A percentile compares a stretch with the other conserved stretches of the same genome.
phyloP scores from a whole-genome alignment of 1,140 invertebrate genomes.

The Drosophila mayri region DNA sequence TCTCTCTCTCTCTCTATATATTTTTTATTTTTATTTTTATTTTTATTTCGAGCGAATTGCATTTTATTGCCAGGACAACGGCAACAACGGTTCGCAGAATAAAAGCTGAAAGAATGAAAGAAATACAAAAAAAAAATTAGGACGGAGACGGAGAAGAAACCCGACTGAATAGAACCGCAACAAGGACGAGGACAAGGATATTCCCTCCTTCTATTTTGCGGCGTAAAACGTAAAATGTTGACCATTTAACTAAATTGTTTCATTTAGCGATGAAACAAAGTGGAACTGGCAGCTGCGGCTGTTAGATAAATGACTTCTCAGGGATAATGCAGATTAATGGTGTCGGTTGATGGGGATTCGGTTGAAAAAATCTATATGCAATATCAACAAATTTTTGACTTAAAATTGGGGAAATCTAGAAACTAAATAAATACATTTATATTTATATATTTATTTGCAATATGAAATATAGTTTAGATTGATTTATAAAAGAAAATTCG shows the following conservation, averaged over 20 bases:
- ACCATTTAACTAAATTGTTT: conserved; percentile 59
- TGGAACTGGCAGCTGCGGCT: conserved; percentile 13
- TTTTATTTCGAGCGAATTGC: conserved; percentile 55
- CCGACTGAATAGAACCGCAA: conserved; percentile 29
- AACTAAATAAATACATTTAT: too few relatives aligned
- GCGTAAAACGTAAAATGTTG: conserved; percentile 37
- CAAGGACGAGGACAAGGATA: not conserved
- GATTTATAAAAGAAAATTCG: too few relatives aligned
- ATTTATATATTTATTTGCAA: too few relatives aligned
- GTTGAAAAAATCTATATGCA: not conserved
- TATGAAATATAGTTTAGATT: too few relatives aligned
- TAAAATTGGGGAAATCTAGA: not conserved
- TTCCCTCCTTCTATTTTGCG: not conserved
- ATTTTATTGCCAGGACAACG: conserved; percentile 52
- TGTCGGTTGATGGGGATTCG: conserved; percentile 19
- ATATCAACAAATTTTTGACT: not conserved
- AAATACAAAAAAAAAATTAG: not conserved
- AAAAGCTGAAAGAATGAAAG: not conserved
- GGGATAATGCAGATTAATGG: conserved; percentile 51
- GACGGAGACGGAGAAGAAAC: not conserved
- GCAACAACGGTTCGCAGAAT: conserved; percentile 18
- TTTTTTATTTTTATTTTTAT: not conserved
- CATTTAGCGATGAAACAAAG: conserved; percentile 42
- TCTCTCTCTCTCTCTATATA: not conserved
- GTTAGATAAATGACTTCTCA: conserved; percentile 26